Evolutionary conservation across 2,113 vertebrate genomes (phyloP), one percentile per base, ranked within the genome.

Genomic region (Triplophysa siluroides): DNA sequence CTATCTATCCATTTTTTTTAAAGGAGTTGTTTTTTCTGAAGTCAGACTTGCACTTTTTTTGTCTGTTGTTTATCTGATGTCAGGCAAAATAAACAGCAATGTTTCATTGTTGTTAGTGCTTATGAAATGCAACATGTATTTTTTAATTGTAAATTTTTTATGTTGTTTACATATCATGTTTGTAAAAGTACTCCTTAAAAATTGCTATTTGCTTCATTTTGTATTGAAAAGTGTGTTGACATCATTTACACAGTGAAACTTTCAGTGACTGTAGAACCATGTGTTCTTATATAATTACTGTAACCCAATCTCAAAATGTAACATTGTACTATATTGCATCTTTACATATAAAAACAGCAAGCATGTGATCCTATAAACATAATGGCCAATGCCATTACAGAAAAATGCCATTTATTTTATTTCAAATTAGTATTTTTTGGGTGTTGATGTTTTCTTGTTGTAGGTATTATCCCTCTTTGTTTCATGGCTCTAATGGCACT

Each of bases 401-500:
- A 58, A 7, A 38, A 74, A 18, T 16, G 16, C 5, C 18, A 64
- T 21, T 23, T 64, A 4, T 52, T 54, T 80, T 45, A 80, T 14
- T 73, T 29, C 9, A 54, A 3, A 45, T 56, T 4, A 26, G 41
- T 19, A 9, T 50, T 43, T 21, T 68, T 78, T 14, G 3, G 73
- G 21, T 62, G 33, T 58, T 38, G 33, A 61, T 9, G 18, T 23
- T 60, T 73, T 60, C 54, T 52, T 13, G 23, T 19, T 67, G 60
- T 24, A 23, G 68, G 66, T 12, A 14, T 14, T 11, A 8, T 14
- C 56, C 41, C 54, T 7, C 13, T 81, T 58, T 58, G 64, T 50
- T 67, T 84, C 75, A 75, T 23, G 8, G 71, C 76, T 61, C 54
- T 81, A 26, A 80, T 33, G 3, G 83, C 79, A n/a, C 63, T 77